Evolutionary conservation across 2,888 invertebrate genomes (phyloP), one percentile per base, ranked within the genome.

Genomic region (Hydraecia micacea): DNA sequence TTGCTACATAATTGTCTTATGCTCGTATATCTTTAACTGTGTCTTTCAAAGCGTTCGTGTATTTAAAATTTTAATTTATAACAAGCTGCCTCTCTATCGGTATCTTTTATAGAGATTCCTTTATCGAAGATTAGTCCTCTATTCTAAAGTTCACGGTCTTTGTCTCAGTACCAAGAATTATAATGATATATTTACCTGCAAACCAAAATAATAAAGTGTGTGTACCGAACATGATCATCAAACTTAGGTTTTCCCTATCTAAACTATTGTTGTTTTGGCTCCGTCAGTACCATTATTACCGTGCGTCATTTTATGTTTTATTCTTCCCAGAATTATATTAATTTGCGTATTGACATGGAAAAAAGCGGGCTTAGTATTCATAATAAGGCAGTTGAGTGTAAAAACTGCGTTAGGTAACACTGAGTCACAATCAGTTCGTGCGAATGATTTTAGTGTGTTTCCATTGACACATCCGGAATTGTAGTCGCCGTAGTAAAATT

Each of bases 331-430:
- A 83, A 69, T 65, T 28, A 62, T 62, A 42, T 60, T 62, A 39
- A 83, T 83, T 70, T 74, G 55, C 28, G 58, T 55, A 86, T 78
- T 49, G 15, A 28, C 52, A 52, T 70, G 15, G 25, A 76, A 87
- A 84, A 87, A 68, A 80, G 63, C n/a, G 11, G 28, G 6, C 46
- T 87, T 68, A 69, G 60, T 80, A 84, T 72, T 76, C 62, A 75
- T 80, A 73, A 72, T 76, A 69, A 79, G 62, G 49, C 55, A 83
- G 60, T 74, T 66, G 52, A 73, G 76, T 88, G 70, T 83, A 77
- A 72, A 80, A 80, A 69, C 73, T 73, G 58, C 62, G 73, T 87
- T 79, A 80, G 80, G 81, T 82, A 87, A 86, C 63, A 81, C 84
- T 84, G 86, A 86, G 67, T 82, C 79, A 84, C 73, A 81, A 72